phyloP scores from a whole-genome alignment of 2,797 vertebrate species.

The Pterois miles region DNA sequence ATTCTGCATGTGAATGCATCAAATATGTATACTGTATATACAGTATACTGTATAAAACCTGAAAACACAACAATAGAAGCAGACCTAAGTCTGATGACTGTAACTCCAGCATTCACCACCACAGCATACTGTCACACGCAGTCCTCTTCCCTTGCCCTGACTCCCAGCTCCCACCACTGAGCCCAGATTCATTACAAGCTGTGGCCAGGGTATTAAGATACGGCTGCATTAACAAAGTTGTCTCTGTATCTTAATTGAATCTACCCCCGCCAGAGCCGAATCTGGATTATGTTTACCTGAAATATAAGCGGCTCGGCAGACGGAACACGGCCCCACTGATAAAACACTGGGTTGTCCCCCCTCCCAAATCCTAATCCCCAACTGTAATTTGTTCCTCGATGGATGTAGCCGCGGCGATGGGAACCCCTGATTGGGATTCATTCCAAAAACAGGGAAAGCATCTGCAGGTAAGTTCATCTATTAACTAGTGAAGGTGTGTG shows the following conservation, averaged over 20 bases:
- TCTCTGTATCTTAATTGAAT: slow-evolving; percentile 90
- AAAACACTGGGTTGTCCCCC: slow-evolving; percentile 83
- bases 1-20: background rate
- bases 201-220: slow-evolving; percentile 87
- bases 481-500: slow-evolving; percentile 62
- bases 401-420: slow-evolving; percentile 76
- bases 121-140: slow-evolving; percentile 61
- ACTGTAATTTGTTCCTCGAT: slow-evolving; percentile 85
- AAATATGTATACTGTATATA: background rate
- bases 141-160: slow-evolving; percentile 67
- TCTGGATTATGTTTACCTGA: slow-evolving; percentile 90
- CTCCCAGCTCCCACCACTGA: slow-evolving; percentile 70
- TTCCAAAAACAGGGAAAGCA: slow-evolving; percentile 71
- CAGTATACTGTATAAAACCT: background rate
- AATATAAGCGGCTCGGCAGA: slow-evolving; percentile 85
- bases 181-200: slow-evolving; percentile 87
- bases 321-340: slow-evolving; percentile 82
- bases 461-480: slow-evolving; percentile 79
- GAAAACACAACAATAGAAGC: slow-evolving; percentile 22
- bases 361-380: slow-evolving; percentile 83
- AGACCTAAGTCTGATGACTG: slow-evolving; percentile 34
- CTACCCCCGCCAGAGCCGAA: slow-evolving; percentile 83
- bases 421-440: slow-evolving; percentile 75
- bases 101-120: slow-evolving; percentile 50
- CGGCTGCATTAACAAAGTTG: slow-evolving; percentile 87